Base-by-base conservation (phyloP, 2,888 invertebrate genomes). In the Heliconius cydno region DNA sequence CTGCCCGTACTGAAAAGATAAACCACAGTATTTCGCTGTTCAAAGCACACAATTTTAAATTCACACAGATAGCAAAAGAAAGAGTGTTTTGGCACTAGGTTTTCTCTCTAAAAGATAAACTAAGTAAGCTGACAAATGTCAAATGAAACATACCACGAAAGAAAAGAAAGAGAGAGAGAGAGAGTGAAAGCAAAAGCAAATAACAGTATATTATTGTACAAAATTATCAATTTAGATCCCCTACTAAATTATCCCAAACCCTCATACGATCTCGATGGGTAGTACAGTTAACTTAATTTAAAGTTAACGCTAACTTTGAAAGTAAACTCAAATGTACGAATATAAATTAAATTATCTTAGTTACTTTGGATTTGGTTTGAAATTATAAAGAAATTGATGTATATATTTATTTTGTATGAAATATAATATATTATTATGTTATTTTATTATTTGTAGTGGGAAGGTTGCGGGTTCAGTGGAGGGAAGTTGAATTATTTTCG, bases 211-310 rank as follows among this genome's bases (percentile, higher is more conserved):
- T 57, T 3, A 30, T 57, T 3, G 22, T 60, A 73, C 57, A 60
- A 73, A 25, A 38, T 73, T 73, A 73, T 73, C 34, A 73, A 60
- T 73, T 73, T 60, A 38, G 73, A 60, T 38, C 60, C 73, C n/a
- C 52, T 78, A 52, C n/a, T 73, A 79, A 80, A 80, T 82, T 73
- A 80, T 76, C 65, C 63, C 78, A 72, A 68, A 76, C 72, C 72
- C 79, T 79, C 75, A 80, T 79, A 78, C 78, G 79, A 76, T 80
- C 80, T 76, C 80, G 71, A 75, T 68, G 76, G 80, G 78, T 83
- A 79, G 80, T 79, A 82, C 82, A 80, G 80, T 81, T 83, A 84
- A 84, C 83, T 84, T 82, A 82, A 84, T 84, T 81, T 84, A 82
- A 84, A 83, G 80, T 83, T 84, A 81, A 81, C 81, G 82, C 81